Evolutionary conservation across 1,140 invertebrate genomes (phyloP).

Genomic region (Apis dorsata): DNA sequence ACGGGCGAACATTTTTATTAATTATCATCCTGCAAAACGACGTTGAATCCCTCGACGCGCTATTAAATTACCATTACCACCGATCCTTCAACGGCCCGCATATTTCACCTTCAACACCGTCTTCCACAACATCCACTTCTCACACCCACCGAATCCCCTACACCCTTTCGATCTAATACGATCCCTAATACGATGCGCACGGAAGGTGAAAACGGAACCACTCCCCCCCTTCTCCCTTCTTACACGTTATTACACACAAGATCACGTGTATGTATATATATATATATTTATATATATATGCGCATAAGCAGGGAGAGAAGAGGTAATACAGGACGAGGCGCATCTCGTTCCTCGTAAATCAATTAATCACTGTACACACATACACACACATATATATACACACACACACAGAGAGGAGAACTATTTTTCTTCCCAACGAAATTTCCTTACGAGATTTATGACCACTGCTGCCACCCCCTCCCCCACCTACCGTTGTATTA

Average conservation of each 20-base stretch:
- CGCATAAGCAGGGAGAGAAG: not conserved
- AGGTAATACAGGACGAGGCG: conserved; percentile 25
- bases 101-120: no score
- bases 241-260: not conserved
- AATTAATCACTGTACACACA: conserved; percentile 45
- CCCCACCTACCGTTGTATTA: conserved; percentile 34
- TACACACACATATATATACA: not conserved
- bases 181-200: not conserved
- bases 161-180: not conserved
- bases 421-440: conserved; percentile 59
- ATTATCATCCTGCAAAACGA: no score
- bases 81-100: no score
- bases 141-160: no score
- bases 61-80: no score
- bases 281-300: no score
- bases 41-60: no score
- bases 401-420: not conserved
- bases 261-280: conserved; percentile 5
- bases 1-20: no score
- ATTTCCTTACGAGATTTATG: conserved; percentile 63
- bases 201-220: not conserved
- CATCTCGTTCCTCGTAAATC: conserved; percentile 51
- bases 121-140: no score
- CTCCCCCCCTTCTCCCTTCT: no score
- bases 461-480: conserved; percentile 51